Percentiles rank a stretch among this genome's conserved stretches.
phyloP scores from a whole-genome alignment of 2,797 vertebrate species.

The Muscicapa comitata region DNA sequence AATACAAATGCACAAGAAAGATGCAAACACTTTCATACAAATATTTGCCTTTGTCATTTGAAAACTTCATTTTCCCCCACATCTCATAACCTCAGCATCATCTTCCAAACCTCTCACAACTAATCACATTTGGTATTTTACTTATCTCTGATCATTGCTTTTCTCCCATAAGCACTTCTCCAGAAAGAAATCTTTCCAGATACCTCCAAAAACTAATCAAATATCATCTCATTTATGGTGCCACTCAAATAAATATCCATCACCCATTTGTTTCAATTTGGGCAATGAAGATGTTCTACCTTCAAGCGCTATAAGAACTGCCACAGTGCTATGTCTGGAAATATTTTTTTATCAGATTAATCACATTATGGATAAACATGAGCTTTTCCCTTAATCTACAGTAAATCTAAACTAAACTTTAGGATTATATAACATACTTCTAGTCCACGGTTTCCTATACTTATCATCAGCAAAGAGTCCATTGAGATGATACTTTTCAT shows the following conservation, averaged over 20 bases:
- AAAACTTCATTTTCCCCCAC: neutral
- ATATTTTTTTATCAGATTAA: neutral
- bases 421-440: conserved; percentile 61
- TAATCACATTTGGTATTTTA: neutral
- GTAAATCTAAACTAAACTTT: neutral
- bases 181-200: neutral
- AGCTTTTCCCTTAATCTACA: neutral
- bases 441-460: conserved; percentile 76
- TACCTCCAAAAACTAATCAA: neutral
- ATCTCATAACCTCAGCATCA: neutral
- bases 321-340: neutral
- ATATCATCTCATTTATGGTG: neutral
- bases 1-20: neutral
- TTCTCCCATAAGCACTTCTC: neutral
- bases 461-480: conserved; percentile 61
- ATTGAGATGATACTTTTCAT: conserved; percentile 62
- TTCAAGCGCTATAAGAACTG: neutral
- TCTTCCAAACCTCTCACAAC: neutral
- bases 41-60: neutral
- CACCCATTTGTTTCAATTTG: neutral
- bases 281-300: neutral
- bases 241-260: neutral
- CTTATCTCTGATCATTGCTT: neutral
- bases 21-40: neutral
- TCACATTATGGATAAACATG: neutral